phyloP scores from a whole-genome alignment of 1,140 invertebrate species.

The Atopsyche davidsoni region DNA sequence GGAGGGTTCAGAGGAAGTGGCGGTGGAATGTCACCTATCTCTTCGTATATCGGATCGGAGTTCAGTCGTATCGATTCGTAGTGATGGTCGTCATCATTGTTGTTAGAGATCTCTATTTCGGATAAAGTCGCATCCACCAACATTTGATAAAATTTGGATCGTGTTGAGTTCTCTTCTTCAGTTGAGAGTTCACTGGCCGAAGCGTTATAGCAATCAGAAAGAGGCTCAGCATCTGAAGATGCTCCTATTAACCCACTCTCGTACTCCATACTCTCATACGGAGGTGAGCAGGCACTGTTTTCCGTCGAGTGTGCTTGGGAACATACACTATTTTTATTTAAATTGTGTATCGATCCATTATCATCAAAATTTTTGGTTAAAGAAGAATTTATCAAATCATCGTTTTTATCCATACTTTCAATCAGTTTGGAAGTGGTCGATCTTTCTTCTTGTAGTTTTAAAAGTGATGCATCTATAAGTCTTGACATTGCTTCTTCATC shows the following conservation, averaged over 20 bases:
- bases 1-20: constrained; percentile 69
- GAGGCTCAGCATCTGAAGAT: constrained; percentile 47
- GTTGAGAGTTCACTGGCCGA: constrained; percentile 55
- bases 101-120: constrained; percentile 55
- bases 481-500: constrained; percentile 54
- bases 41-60: constrained; percentile 82
- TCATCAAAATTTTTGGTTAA: constrained; percentile 10
- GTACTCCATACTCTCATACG: constrained; percentile 53
- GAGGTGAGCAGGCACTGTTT: constrained; percentile 47
- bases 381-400: constrained; percentile 1
- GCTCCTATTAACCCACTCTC: constrained; percentile 46
- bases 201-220: constrained; percentile 63
- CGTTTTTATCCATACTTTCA: constrained; percentile 22
- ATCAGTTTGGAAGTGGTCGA: constrained; percentile 19
- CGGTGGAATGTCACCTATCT: constrained; percentile 73
- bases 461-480: constrained; percentile 52
- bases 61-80: constrained; percentile 71
- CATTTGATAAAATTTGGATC: constrained; percentile 63
- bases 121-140: constrained; percentile 58
- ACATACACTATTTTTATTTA: constrained; percentile 10
- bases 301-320: constrained; percentile 16
- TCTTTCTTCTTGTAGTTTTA: constrained; percentile 47
- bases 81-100: constrained; percentile 59
- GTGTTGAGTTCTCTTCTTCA: constrained; percentile 53
- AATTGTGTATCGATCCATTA: constrained; percentile 22